Evolutionary conservation across 2,797 vertebrate species (phyloP).

Genomic region (Monodelphis domestica): DNA sequence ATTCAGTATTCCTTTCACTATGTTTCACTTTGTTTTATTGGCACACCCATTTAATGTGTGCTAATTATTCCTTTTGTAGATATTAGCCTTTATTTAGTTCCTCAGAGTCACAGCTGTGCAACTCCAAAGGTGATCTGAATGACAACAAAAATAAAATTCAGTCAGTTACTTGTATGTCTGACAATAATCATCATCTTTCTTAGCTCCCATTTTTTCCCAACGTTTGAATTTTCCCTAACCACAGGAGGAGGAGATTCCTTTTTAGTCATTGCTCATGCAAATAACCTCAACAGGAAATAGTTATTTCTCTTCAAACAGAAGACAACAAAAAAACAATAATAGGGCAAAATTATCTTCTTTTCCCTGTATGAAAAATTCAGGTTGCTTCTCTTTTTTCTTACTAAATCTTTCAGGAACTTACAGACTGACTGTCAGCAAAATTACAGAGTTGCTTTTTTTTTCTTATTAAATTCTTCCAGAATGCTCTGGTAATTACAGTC

Average conservation of each 20-base stretch:
- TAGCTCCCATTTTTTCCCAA: background rate
- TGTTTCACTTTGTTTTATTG: background rate
- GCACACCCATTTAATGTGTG: background rate
- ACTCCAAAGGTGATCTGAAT: background rate
- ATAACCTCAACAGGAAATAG: background rate
- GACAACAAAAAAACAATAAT: slow-evolving; percentile 46
- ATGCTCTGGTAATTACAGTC: slow-evolving; percentile 69
- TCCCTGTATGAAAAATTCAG: slow-evolving; percentile 56
- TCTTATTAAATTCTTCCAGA: slow-evolving; percentile 64
- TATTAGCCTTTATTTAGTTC: background rate
- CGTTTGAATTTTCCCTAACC: background rate
- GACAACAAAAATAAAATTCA: background rate
- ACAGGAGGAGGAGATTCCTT: background rate
- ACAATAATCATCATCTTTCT: background rate
- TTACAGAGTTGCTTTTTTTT: slow-evolving; percentile 64
- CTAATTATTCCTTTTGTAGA: background rate
- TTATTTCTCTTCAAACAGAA: slow-evolving; percentile 15
- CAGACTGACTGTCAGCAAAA: slow-evolving; percentile 76
- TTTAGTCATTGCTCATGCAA: slow-evolving; percentile 19
- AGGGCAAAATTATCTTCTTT: slow-evolving; percentile 38
- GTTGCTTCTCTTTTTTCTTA: slow-evolving; percentile 44
- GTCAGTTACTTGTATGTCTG: background rate
- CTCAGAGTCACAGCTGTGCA: background rate
- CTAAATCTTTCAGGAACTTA: slow-evolving; percentile 62
- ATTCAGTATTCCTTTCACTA: background rate